phyloP scores from a whole-genome alignment of 2,797 vertebrate genomes.

The Petrocephalus schoutedeni region DNA sequence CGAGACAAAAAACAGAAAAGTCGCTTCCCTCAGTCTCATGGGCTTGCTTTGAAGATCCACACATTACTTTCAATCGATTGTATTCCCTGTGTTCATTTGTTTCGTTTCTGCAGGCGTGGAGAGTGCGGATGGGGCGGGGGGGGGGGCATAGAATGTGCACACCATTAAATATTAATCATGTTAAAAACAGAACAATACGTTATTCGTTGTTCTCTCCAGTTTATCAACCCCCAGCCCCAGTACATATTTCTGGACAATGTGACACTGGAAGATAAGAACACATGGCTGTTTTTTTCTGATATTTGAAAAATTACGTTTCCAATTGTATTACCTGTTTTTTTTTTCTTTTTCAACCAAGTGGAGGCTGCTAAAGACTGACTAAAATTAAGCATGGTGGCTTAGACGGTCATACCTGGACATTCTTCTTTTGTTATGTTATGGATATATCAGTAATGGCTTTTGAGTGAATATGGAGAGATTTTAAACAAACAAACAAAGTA shows the following conservation, averaged over 20 bases:
- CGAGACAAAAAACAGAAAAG: slow-evolving; percentile 33
- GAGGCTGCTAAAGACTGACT: neutral
- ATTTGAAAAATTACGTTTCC: neutral
- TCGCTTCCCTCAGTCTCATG: slow-evolving; percentile 33
- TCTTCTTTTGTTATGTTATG: neutral
- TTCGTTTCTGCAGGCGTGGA: slow-evolving; percentile 32
- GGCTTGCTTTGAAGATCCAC: slow-evolving; percentile 35
- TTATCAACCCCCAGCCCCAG: neutral
- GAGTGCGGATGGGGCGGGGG: neutral
- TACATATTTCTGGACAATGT: neutral
- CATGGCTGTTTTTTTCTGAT: neutral
- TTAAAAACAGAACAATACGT: slow-evolving; percentile 19
- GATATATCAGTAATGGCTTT: neutral
- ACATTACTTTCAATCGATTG: slow-evolving; percentile 3
- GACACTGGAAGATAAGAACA: neutral
- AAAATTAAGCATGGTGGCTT: neutral
- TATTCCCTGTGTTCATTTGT: slow-evolving; percentile 24
- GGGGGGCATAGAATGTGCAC: slow-evolving; percentile 12
- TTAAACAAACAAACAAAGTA: neutral
- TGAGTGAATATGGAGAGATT: neutral
- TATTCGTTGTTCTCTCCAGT: slow-evolving; percentile 14
- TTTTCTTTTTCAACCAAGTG: neutral
- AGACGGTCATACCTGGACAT: neutral
- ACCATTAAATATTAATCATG: slow-evolving; percentile 8
- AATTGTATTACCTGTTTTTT: neutral